Percentiles rank a stretch among this genome's conserved stretches.
Evolutionary conservation across 2,888 invertebrate genomes (phyloP).

Genomic region (Exephanes ischioxanthus): DNA sequence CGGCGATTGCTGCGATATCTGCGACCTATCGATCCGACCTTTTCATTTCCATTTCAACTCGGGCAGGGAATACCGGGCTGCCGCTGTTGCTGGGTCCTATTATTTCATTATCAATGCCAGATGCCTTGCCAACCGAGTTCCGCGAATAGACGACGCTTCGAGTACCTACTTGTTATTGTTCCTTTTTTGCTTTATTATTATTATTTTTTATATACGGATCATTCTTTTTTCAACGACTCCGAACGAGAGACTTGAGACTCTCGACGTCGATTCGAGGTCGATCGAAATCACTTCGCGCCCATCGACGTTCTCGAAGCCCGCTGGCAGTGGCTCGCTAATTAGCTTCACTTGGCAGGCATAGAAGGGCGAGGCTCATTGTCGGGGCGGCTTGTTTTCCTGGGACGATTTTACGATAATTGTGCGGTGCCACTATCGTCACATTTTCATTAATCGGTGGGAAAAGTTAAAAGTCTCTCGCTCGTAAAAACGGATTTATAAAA

Average conservation of each 20-base stretch:
- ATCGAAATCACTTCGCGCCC: conserved; percentile 6
- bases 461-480: not conserved
- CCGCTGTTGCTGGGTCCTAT: conserved; percentile 22
- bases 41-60: conserved; percentile 39
- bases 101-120: conserved; percentile 35
- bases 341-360: not conserved
- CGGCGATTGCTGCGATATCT: conserved; percentile 35
- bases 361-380: not conserved
- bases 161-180: not conserved
- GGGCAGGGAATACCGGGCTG: conserved; percentile 22
- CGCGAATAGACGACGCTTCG: not conserved
- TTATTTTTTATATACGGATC: not conserved
- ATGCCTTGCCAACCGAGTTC: not conserved
- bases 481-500: not conserved
- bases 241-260: not conserved
- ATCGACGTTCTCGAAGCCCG: conserved; percentile 8
- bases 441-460: not conserved
- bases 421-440: not conserved
- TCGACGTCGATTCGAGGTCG: conserved; percentile 20
- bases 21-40: conserved; percentile 45
- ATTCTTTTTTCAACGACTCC: not conserved
- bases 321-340: conserved; percentile 36
- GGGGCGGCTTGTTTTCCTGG: not conserved
- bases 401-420: too few relatives aligned
- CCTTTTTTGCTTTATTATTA: conserved; percentile 3